A percentile compares a stretch with the other conserved stretches of the same genome.
Evolutionary conservation across 2,113 vertebrate species (phyloP).

Genomic region (Salvator merianae): DNA sequence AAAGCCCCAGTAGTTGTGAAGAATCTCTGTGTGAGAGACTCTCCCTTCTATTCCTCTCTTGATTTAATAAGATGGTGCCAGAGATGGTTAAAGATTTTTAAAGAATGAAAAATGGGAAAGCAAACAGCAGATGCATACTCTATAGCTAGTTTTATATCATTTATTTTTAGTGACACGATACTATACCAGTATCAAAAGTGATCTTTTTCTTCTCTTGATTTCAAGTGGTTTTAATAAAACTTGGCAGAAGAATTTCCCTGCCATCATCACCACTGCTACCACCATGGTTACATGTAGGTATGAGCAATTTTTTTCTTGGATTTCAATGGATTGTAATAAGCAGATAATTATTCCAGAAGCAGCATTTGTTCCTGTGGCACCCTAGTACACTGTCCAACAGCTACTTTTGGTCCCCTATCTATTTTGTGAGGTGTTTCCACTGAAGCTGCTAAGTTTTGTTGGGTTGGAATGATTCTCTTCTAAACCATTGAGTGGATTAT

Average conservation of each 20-base stretch:
- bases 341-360: not conserved
- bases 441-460: too few relatives aligned
- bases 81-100: not conserved
- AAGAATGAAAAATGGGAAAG: too few relatives aligned
- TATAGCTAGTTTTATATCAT: not conserved
- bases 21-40: not conserved
- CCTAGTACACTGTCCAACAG: not conserved
- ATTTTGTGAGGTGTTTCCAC: not conserved
- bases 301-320: not conserved
- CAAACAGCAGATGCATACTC: not conserved
- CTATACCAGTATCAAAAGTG: not conserved
- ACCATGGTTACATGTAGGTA: not conserved
- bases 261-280: not conserved
- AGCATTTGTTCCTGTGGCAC: not conserved
- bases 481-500: too few relatives aligned
- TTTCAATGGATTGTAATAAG: not conserved
- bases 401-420: not conserved
- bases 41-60: not conserved
- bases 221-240: not conserved
- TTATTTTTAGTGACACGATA: not conserved
- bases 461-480: too few relatives aligned
- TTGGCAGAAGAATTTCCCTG: not conserved
- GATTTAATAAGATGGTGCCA: not conserved
- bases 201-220: not conserved
- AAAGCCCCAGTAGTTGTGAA: not conserved